Evolutionary conservation across 2,113 vertebrate genomes (phyloP).

Genomic region (Dasyornis broadbenti): DNA sequence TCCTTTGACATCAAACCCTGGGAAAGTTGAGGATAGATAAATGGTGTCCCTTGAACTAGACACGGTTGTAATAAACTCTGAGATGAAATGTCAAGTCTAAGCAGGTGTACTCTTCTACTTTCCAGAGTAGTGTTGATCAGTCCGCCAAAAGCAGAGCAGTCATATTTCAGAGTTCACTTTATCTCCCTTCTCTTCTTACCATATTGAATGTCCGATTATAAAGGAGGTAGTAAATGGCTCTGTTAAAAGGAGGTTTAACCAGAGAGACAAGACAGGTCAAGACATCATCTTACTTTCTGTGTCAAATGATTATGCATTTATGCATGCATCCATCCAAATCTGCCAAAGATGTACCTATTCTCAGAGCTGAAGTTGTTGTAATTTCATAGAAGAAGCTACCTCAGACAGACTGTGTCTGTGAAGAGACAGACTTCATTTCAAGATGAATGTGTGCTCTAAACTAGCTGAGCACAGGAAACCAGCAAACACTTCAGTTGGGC

Average conservation of each 20-base stretch:
- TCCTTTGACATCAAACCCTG: not conserved
- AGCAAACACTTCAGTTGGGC: not conserved
- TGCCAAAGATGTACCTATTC: not conserved
- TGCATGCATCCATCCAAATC: not conserved
- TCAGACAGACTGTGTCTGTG: not conserved
- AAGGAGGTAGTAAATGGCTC: not conserved
- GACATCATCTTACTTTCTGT: not conserved
- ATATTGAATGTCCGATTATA: conserved; percentile 23
- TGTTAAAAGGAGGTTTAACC: conserved; percentile 11
- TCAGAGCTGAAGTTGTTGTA: not conserved
- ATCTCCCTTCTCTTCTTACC: conserved; percentile 18
- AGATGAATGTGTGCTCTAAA: not conserved
- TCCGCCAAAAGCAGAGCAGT: not conserved
- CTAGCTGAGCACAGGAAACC: not conserved
- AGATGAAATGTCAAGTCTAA: conserved; percentile 11
- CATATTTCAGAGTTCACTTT: conserved; percentile 22
- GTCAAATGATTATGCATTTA: not conserved
- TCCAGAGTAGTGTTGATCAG: not conserved
- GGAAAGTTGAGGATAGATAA: not conserved
- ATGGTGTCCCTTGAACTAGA: not conserved
- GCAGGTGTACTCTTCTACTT: not conserved
- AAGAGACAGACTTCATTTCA: not conserved
- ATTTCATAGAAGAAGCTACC: not conserved
- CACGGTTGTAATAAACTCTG: not conserved
- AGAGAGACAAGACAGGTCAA: not conserved